A percentile compares a stretch with the other conserved stretches of the same genome.
phyloP scores from a whole-genome alignment of 1,140 invertebrate genomes.

The Berghia stephanieae region DNA sequence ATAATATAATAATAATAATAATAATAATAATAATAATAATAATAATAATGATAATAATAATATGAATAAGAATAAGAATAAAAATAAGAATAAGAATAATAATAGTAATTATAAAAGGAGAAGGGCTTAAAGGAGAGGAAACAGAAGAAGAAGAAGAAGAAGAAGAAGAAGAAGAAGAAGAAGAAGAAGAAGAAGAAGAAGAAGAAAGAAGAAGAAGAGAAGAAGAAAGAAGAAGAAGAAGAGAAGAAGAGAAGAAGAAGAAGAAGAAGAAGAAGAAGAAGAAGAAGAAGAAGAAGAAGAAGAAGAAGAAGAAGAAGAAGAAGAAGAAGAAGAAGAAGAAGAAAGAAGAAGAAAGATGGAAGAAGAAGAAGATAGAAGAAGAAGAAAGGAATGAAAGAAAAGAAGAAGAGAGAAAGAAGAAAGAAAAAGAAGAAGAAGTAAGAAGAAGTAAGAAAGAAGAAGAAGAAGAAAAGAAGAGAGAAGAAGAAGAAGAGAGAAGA shows the following conservation, averaged over 20 bases:
- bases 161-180: background rate
- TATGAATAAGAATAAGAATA: no score
- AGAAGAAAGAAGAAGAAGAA: constrained; percentile 11
- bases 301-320: constrained; percentile 3
- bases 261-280: constrained; percentile 24
- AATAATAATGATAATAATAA: no score
- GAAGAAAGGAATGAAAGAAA: background rate
- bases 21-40: no score
- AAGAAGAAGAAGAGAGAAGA: background rate
- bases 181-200: constrained; percentile 8
- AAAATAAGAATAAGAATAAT: no score
- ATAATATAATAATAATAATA: no score
- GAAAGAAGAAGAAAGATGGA: constrained; percentile 12
- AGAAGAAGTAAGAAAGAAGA: background rate
- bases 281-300: constrained; percentile 27
- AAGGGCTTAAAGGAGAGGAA: background rate
- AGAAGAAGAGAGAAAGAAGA: constrained; percentile 16
- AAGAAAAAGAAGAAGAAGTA: background rate
- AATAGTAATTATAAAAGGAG: no score
- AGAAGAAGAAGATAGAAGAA: background rate
- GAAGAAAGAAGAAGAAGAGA: background rate
- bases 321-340: constrained; percentile 8
- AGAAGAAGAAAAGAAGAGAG: background rate
- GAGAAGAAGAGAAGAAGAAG: constrained; percentile 17
- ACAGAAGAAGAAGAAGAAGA: background rate